phyloP scores from a whole-genome alignment of 1,140 invertebrate species.

The Acyrthosiphon pisum region DNA sequence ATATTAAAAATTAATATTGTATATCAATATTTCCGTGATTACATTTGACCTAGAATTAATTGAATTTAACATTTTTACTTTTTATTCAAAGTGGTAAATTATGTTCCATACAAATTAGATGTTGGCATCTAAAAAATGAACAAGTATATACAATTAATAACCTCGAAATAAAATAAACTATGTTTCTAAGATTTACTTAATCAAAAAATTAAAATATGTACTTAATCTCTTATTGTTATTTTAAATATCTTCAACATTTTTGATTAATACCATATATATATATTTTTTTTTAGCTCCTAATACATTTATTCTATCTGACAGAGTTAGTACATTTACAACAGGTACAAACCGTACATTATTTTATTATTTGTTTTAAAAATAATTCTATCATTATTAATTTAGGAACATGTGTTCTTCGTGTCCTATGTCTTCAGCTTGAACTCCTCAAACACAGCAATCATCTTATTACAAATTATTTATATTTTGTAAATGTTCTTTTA shows the following conservation, averaged over 20 bases:
- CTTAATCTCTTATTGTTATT: not conserved
- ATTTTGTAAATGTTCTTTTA: constrained; percentile 28
- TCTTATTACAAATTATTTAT: constrained; percentile 42
- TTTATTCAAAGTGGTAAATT: not conserved
- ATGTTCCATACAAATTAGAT: not conserved
- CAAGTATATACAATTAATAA: not conserved
- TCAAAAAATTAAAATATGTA: not conserved
- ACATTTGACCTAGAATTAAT: not conserved
- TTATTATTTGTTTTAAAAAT: not conserved
- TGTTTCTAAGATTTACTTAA: not conserved
- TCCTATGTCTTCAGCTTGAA: constrained; percentile 48
- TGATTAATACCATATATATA: not conserved
- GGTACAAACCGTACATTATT: constrained; percentile 18
- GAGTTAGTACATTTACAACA: constrained; percentile 52
- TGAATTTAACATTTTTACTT: not conserved
- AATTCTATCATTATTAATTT: not conserved
- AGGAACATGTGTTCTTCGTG: constrained; percentile 48
- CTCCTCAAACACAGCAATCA: constrained; percentile 38
- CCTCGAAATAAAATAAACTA: not conserved
- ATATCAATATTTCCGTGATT: not conserved
- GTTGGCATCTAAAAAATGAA: not conserved
- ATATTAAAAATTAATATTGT: not conserved
- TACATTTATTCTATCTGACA: constrained; percentile 55
- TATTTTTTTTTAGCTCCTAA: constrained; percentile 24
- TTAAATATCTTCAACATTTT: not conserved